These are phyloP conservation scores for Coluber constrictor DNA, from an alignment of 2,797 vertebrate genomes.

Conservation along the genomic window DNA sequence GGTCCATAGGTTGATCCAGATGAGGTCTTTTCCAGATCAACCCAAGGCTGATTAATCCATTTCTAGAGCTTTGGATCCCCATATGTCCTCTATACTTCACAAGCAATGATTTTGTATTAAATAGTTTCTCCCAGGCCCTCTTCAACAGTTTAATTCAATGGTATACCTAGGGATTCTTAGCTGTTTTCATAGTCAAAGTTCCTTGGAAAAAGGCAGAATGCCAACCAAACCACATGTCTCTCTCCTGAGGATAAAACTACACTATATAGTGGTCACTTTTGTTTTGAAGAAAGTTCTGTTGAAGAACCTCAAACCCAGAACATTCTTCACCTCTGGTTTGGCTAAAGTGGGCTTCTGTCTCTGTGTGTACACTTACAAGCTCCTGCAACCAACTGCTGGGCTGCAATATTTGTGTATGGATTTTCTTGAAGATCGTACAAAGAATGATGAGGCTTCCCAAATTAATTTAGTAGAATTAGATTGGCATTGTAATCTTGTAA, in stretches of 20 bases:
- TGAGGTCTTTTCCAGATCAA: background rate
- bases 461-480: background rate
- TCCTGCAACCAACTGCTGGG: background rate
- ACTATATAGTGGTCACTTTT: background rate
- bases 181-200: background rate
- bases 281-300: background rate
- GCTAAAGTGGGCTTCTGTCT: background rate
- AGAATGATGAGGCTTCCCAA: background rate
- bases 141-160: background rate
- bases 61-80: background rate
- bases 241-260: background rate
- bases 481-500: background rate
- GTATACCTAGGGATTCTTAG: background rate
- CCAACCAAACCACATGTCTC: background rate
- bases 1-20: background rate
- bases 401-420: background rate
- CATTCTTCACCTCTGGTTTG: background rate
- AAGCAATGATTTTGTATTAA: background rate
- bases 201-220: background rate
- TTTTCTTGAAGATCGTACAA: background rate
- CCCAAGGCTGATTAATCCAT: background rate
- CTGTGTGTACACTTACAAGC: background rate
- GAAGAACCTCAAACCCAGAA: background rate
- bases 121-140: background rate
- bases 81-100: background rate